Percentiles rank a stretch among this genome's conserved stretches.
Conservation (phyloP, 2,888 invertebrate species). For the Stenurella melanura region DNA sequence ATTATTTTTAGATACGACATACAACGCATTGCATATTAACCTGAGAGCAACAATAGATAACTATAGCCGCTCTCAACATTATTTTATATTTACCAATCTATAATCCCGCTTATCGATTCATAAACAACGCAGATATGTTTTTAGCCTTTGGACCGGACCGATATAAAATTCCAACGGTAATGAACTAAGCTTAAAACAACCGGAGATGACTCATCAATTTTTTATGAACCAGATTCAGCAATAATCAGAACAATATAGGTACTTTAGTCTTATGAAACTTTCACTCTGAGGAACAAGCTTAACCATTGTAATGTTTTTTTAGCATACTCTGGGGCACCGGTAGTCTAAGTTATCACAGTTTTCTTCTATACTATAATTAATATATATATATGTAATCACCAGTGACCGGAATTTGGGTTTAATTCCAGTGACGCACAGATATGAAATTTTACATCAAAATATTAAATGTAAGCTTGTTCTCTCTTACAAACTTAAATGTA, state of each 20-base stretch:
- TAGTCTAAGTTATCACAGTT: too few relatives aligned
- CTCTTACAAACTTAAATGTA: too few relatives aligned
- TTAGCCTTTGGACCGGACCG: background rate
- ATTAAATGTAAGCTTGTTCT: too few relatives aligned
- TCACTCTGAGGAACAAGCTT: background rate
- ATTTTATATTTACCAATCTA: background rate
- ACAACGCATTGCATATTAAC: background rate
- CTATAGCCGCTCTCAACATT: background rate
- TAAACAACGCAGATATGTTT: background rate
- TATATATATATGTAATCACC: too few relatives aligned
- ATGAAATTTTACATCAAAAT: too few relatives aligned
- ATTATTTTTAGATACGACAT: background rate
- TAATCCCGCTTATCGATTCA: background rate
- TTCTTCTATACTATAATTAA: too few relatives aligned
- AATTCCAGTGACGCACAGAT: too few relatives aligned
- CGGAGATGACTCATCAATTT: background rate
- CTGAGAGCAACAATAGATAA: background rate
- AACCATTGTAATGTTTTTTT: too few relatives aligned
- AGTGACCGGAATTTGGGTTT: too few relatives aligned
- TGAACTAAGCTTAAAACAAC: background rate
- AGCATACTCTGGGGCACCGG: too few relatives aligned
- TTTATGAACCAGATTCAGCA: background rate
- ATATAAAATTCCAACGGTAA: background rate
- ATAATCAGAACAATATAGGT: background rate
- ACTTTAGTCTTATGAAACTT: background rate